Evolutionary conservation across 2,888 invertebrate species (phyloP).

Genomic region (Sympetrum striolatum): DNA sequence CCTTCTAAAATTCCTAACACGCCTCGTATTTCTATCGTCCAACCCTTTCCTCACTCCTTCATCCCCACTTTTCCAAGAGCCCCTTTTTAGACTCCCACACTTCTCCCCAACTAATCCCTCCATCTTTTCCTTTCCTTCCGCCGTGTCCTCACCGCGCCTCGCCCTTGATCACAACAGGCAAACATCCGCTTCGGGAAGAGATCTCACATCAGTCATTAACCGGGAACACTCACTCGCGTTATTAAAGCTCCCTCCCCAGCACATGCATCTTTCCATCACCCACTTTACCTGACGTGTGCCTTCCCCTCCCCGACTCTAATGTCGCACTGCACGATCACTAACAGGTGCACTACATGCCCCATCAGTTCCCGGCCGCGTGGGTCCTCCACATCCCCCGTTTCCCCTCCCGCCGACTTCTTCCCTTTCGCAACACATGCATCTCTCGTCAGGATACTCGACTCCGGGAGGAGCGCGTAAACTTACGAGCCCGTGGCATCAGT

Average conservation of each 20-base stretch:
- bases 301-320: background rate
- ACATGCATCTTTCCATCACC: background rate
- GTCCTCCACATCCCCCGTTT: background rate
- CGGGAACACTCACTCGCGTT: slow-evolving; percentile 20
- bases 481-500: background rate
- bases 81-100: background rate
- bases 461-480: background rate
- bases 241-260: slow-evolving; percentile 4
- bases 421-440: background rate
- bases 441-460: background rate
- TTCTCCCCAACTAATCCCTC: background rate
- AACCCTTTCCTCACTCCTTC: background rate
- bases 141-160: background rate
- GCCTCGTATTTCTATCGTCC: background rate
- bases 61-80: background rate
- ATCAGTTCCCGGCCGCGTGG: background rate
- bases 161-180: slow-evolving; percentile 7
- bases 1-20: too few species aligned
- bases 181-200: slow-evolving; percentile 17
- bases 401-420: background rate
- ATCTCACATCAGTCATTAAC: slow-evolving; percentile 35
- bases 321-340: background rate
- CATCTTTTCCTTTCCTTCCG: background rate
- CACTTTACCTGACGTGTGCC: background rate
- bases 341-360: background rate